Base-by-base conservation (phyloP, 2,797 vertebrate species). In the Xiphorhynchus erythropygius region DNA sequence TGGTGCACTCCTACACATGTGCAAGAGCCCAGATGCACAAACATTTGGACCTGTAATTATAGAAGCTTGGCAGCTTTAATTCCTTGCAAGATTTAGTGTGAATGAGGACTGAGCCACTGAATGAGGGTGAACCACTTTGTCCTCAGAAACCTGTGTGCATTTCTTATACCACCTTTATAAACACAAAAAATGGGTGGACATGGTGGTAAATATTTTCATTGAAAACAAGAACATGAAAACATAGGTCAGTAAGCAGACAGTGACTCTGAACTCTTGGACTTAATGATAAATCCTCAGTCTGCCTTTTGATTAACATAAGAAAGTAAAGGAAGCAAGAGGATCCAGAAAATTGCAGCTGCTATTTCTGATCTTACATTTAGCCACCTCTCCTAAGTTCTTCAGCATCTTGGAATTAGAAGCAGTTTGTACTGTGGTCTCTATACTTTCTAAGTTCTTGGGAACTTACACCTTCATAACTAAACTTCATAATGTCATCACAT, bases 1-100 rank as follows among this genome's bases (percentile, higher is more conserved):
- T 93, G 87, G 76, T 94, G 18, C 16, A 64, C 78, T 91, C 79
- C 87, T 81, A 94, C 76, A 93, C 27, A 77, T 70, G 64, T 83
- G 60, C 41, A 50, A 77, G 41, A 87, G 27, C 67, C 75, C 82
- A 85, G 49, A 91, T 83, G 75, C 60, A 87, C 67, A 91, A 46
- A 77, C 41, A 77, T 92, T 85, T 92, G 90, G 73, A 60, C 13
- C 9, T 42, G 33, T 77, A 85, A 63, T 77, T 94, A 82, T 47
- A 94, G 89, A 87, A 79, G 16, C 32, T 73, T 80, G 84, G n/a
- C 52, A 93, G 78, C 6, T 80, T 91, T 68, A 85, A 8, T 3
- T 80, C 32, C 24, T 95, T 64, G 49, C 25, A 84, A 63, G 42
- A 70, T 89, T 74, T 85, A 83, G 24, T 64, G 52, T 67, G 60